A percentile compares a stretch with the other conserved stretches of the same genome.
These are phyloP conservation scores for Ceratina calcarata DNA, from an alignment of 1,140 invertebrate genomes.

Conservation along the genomic window DNA sequence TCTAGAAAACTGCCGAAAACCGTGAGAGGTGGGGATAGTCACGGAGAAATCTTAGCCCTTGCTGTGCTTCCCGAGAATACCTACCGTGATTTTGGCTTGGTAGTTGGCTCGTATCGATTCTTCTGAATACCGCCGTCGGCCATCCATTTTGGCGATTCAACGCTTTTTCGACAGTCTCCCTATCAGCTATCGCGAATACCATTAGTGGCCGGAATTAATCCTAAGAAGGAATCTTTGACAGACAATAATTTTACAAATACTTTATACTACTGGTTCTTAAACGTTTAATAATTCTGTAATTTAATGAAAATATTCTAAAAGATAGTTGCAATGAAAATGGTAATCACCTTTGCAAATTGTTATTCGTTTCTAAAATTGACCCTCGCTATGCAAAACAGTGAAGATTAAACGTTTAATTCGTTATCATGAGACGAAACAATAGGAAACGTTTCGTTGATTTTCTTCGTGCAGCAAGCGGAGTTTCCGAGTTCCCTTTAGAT, in stretches of 20 bases:
- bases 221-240: background rate
- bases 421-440: background rate
- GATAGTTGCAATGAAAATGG: no score
- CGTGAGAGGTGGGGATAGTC: background rate
- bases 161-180: background rate
- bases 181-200: background rate
- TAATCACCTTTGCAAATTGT: no score
- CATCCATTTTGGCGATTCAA: slow-evolving; percentile 31
- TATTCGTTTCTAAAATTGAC: no score
- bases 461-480: background rate
- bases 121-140: slow-evolving; percentile 17
- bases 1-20: slow-evolving; percentile 48
- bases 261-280: no score
- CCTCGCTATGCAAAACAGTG: no score
- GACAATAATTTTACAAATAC: no score
- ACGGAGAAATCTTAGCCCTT: slow-evolving; percentile 23
- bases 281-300: no score
- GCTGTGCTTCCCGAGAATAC: background rate
- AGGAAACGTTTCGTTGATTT: background rate
- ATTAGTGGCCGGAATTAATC: background rate
- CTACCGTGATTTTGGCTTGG: slow-evolving; percentile 33
- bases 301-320: background rate
- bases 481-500: background rate
- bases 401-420: no score
- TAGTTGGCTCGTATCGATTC: slow-evolving; percentile 21